Percentiles rank a stretch among this genome's conserved stretches.
Evolutionary conservation across 2,113 vertebrate genomes (phyloP).

Genomic region (Ursus arctos): DNA sequence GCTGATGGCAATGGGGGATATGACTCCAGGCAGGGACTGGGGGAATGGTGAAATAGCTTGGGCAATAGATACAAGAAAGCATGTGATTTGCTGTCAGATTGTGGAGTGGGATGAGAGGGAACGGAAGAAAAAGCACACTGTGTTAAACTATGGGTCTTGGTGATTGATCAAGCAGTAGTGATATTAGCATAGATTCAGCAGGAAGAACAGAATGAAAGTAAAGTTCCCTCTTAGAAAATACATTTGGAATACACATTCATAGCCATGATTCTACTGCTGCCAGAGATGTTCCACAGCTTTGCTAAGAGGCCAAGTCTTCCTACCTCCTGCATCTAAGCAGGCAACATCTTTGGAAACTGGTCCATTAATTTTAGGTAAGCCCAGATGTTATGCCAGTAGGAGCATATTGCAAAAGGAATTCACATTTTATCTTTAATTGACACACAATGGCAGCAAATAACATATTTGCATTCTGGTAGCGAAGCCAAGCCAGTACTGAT

Average conservation of each 20-base stretch:
- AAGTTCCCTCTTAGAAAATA: background rate
- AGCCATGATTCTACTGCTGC: background rate
- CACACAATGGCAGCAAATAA: constrained; percentile 60
- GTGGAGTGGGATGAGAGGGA: background rate
- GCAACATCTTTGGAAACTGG: constrained; percentile 48
- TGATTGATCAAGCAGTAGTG: background rate
- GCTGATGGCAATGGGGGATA: background rate
- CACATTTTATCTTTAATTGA: constrained; percentile 75
- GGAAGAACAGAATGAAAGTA: background rate
- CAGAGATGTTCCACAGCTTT: background rate
- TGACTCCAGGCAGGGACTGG: background rate
- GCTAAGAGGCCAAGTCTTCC: background rate
- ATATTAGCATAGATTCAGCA: background rate
- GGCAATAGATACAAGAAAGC: background rate
- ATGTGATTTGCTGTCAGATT: background rate
- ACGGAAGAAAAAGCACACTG: background rate
- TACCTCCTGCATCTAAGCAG: background rate
- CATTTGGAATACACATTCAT: background rate
- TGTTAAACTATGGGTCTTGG: background rate
- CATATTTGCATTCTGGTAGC: constrained; percentile 66
- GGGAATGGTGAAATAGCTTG: background rate
- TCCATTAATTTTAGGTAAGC: constrained; percentile 55
- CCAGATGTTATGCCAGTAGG: constrained; percentile 62
- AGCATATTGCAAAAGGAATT: constrained; percentile 63
- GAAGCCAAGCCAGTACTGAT: constrained; percentile 46